Conservation (phyloP, 2,888 invertebrate species). For the Mantis religiosa region DNA sequence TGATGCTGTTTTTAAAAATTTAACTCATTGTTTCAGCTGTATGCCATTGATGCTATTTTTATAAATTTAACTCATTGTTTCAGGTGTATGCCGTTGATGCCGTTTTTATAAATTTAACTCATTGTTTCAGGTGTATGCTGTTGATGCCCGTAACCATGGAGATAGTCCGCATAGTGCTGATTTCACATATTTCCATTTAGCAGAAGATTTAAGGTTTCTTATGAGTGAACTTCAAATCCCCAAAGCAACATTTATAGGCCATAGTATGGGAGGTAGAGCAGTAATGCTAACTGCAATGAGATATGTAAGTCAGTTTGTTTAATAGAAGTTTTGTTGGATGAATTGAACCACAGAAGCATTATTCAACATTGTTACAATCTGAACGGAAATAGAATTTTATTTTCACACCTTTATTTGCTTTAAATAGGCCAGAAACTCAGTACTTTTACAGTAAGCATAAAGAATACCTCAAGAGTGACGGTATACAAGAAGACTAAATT, state of each 20-base stretch:
- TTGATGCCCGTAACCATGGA: slow-evolving; percentile 94
- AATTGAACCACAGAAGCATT: neutral
- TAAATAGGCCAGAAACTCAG: too few species aligned
- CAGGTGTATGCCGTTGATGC: slow-evolving; percentile 78
- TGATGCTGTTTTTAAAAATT: too few species aligned
- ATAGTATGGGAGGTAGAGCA: slow-evolving; percentile 94
- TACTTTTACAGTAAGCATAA: too few species aligned
- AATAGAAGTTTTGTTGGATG: neutral
- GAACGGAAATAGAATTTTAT: neutral
- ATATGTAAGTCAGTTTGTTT: slow-evolving; percentile 49
- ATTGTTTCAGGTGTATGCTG: slow-evolving; percentile 57
- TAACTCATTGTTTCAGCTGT: too few species aligned
- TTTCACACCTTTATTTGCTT: neutral
- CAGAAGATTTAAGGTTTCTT: slow-evolving; percentile 65
- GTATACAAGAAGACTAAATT: too few species aligned
- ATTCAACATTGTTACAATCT: neutral
- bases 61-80: too few species aligned
- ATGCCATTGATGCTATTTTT: too few species aligned
- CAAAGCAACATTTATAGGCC: slow-evolving; percentile 73
- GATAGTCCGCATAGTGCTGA: slow-evolving; percentile 77
- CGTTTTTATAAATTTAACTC: too few species aligned
- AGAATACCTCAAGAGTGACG: too few species aligned
- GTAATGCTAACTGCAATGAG: slow-evolving; percentile 80
- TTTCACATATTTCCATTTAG: slow-evolving; percentile 71
- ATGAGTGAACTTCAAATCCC: slow-evolving; percentile 59